Evolutionary conservation across 1,140 invertebrate genomes (phyloP), one percentile per base, ranked within the genome.

Genomic region (Physella acuta): DNA sequence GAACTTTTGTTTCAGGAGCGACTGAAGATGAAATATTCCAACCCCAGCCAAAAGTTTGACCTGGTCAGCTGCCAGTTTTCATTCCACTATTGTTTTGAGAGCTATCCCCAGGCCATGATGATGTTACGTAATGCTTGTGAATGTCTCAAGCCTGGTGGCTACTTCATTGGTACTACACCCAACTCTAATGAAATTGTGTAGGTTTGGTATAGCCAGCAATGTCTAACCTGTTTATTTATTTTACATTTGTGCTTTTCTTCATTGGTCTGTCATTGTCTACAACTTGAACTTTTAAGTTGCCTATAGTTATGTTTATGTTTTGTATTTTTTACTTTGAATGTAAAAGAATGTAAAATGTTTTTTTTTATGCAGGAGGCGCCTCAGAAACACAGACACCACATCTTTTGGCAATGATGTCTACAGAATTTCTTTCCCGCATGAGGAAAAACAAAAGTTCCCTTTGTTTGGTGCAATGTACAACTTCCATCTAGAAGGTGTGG

Each of bases 31-130:
- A 87, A 87, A 70, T 94, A 91, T 78, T 87, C 88, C 74, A 90
- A 94, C 84, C 88, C 90, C 4, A 90, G 90, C 44, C 88, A 67
- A 31, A 56, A 90, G 76, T 88, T 99, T 79, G 93, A 99, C 84
- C 76, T 99, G 3, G 92, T 94, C 0, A 97, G 94, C 78, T 97
- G 95, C 83, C 98, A 99, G 85, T 99, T 99, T 89, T 92, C 95
- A 28, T 92, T 99, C 78, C 88, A 89, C 75, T 99, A 99, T 78
- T 92, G 92, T 78, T 99, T 99, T 88, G 95, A 98, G 85, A 93
- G 92, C 63, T 84, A 95, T 66, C 80, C 86, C n/a, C 95, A 98
- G 87, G 95, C 94, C 0, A 90, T 95, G 80, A 90, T 90, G 78
- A 97, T 99, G 93, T 85, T 99, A 0, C 88, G 88, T 70, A 99